Base-by-base conservation (phyloP, 2,113 vertebrate genomes). In the Ginglymostoma cirratum region DNA sequence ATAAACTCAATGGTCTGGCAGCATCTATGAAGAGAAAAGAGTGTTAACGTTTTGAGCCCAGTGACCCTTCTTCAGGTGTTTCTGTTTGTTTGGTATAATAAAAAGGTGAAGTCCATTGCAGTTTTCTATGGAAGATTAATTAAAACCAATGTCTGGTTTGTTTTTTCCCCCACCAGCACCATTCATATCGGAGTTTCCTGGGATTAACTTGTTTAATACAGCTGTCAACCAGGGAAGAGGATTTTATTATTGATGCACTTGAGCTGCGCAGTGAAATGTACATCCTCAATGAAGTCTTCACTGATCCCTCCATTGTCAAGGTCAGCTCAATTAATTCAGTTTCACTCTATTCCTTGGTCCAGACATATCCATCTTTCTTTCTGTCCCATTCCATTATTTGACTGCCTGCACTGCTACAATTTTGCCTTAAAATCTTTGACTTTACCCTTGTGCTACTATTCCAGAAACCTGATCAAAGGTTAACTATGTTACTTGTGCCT, bases 151-250 rank as follows among this genome's bases (percentile, higher is more conserved):
- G 80, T 83, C 38, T 93, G n/a, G 89, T n/a, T 27, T 95, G 17
- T 76, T 21, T 5, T 3, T 15, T 61, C 2, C 55, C 55, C 67
- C 5, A 85, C 0, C 96, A 99, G 99, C 99, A 99, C 96, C 99
- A 99, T 96, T 99, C 99, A 38, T 99, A 99, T 97, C 97, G 99
- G 96, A 99, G 98, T 96, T 99, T 99, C 96, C 97, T 99, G 0
- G 99, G 99, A 89, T 96, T 99, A 96, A 99, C 99, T 0, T 99
- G 98, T 96, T 98, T 99, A 96, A 98, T 99, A 98, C 99, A 99
- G 96, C 98, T 99, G 96, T 99, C 99, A 89, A 99, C 99, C 19
- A 98, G 99, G 2, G 98, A 98, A 0, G 98, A 99, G 95, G 99
- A 99, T 93, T 99, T 98, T 96, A 98, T 99, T n/a, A 96, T 99